These are phyloP conservation scores for Ditylenchus dipsaci DNA, from an alignment of 1,140 invertebrate species.

Conservation along the genomic window DNA sequence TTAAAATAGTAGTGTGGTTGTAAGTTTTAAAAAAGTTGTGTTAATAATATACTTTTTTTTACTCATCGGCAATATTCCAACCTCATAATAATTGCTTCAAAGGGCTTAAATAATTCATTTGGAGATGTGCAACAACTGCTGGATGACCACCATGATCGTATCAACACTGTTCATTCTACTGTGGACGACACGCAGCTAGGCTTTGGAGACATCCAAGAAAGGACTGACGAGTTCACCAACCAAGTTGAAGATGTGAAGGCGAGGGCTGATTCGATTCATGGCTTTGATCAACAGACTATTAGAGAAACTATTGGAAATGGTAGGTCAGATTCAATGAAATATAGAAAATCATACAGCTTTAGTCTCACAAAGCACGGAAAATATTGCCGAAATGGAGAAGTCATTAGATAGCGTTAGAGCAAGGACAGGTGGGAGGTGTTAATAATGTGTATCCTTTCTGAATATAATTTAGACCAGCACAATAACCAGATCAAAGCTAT, in stretches of 20 bases:
- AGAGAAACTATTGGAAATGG: constrained; percentile 47
- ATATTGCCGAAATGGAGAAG: constrained; percentile 14
- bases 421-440: constrained; percentile 13
- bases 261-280: constrained; percentile 34
- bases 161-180: constrained; percentile 35
- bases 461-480: constrained; percentile 7
- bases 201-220: constrained; percentile 31
- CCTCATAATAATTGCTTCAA: too few species aligned
- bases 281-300: constrained; percentile 42
- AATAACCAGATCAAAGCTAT: constrained; percentile 29
- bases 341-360: constrained; percentile 10
- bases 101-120: neutral
- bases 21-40: too few species aligned
- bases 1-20: too few species aligned
- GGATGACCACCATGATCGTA: constrained; percentile 55
- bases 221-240: constrained; percentile 25
- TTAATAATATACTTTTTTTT: too few species aligned
- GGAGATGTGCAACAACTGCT: constrained; percentile 45
- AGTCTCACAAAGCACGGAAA: constrained; percentile 14
- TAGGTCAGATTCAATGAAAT: constrained; percentile 26
- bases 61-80: too few species aligned
- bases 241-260: constrained; percentile 40
- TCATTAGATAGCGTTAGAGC: constrained; percentile 18
- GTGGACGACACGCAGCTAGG: constrained; percentile 32
- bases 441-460: too few species aligned